Percentiles rank a stretch among this genome's conserved stretches.
Evolutionary conservation across 2,113 vertebrate species (phyloP).

Genomic region (Ceuthmochares aereus): DNA sequence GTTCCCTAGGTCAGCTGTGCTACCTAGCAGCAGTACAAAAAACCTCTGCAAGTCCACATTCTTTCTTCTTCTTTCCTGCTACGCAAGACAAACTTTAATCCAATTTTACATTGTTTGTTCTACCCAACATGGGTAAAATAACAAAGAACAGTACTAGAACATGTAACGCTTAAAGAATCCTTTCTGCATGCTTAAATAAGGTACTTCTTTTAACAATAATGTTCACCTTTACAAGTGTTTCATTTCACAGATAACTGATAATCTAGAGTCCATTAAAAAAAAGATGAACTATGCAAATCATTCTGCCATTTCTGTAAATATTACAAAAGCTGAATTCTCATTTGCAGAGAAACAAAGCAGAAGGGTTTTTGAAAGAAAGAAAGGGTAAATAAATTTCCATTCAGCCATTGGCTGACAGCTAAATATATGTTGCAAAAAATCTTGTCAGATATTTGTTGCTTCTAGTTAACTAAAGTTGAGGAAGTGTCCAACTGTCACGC

Average conservation of each 20-base stretch:
- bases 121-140: not conserved
- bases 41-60: not conserved
- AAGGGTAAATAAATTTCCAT: not conserved
- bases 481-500: not conserved
- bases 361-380: not conserved
- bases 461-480: not conserved
- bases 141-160: not conserved
- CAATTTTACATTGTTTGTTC: not conserved
- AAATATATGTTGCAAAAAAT: not conserved
- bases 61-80: not conserved
- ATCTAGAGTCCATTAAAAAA: not conserved
- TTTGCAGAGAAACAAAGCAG: not conserved
- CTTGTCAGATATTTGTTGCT: not conserved
- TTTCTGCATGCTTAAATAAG: not conserved
- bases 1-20: not conserved
- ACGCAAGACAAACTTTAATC: not conserved
- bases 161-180: not conserved
- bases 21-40: not conserved
- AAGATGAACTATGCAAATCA: not conserved
- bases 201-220: not conserved
- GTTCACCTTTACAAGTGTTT: not conserved
- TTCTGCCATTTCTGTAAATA: not conserved
- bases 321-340: slow-evolving; percentile 5
- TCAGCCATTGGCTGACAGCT: not conserved
- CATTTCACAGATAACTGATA: not conserved